Evolutionary conservation across 2,888 invertebrate species (phyloP).

Genomic region (Meteorus colon): DNA sequence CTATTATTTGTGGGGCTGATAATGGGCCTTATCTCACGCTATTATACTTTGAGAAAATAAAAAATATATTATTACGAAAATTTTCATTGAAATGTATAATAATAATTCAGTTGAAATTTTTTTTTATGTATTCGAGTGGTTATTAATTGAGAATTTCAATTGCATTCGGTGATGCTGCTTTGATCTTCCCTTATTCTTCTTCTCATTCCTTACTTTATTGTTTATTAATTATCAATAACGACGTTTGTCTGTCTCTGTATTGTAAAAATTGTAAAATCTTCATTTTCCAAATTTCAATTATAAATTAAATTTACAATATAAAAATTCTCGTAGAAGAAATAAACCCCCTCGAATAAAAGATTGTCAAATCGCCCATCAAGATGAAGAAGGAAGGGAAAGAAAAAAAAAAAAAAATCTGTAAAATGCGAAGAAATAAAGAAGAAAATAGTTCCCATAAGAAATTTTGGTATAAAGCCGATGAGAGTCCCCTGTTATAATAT

Average conservation of each 20-base stretch:
- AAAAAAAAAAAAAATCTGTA: not conserved
- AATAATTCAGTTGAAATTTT: not conserved
- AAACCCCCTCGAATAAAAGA: not conserved
- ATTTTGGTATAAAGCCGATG: slow-evolving; percentile 32
- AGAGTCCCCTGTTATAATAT: slow-evolving; percentile 13
- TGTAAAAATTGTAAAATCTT: no score
- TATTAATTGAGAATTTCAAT: no score
- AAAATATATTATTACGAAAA: not conserved
- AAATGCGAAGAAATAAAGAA: slow-evolving; percentile 1
- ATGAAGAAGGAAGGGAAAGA: not conserved
- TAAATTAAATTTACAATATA: slow-evolving; percentile 26
- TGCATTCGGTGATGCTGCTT: no score
- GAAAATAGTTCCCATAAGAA: slow-evolving; percentile 44
- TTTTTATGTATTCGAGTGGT: not conserved
- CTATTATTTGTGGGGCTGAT: not conserved
- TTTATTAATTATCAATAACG: no score
- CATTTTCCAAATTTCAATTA: no score
- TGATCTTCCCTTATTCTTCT: no score
- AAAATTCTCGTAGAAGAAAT: slow-evolving; percentile 14
- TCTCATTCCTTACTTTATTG: no score
- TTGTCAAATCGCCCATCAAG: slow-evolving; percentile 1
- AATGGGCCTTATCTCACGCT: slow-evolving; percentile 8
- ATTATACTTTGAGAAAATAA: not conserved
- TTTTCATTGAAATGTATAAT: not conserved
- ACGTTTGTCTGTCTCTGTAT: no score